phyloP scores from a whole-genome alignment of 2,797 vertebrate genomes.

The Syngnathus acus region DNA sequence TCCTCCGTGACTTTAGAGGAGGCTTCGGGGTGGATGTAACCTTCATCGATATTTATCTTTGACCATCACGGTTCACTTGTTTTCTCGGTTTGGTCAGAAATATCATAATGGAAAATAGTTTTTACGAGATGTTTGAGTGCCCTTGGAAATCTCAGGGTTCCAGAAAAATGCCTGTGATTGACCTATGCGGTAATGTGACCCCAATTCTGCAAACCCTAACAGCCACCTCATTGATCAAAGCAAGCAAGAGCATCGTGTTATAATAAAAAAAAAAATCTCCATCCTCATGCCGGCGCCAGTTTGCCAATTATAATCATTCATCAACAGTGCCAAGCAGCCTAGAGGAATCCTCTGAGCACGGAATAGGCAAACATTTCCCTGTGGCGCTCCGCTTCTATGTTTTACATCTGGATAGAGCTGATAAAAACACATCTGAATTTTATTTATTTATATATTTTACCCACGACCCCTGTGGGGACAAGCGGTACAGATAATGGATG shows the following conservation, averaged over 20 bases:
- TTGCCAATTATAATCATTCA: constrained; percentile 16
- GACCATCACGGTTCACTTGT: no score
- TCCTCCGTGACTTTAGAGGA: no score
- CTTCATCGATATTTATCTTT: no score
- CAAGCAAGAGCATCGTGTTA: constrained; percentile 23
- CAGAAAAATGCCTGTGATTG: not conserved
- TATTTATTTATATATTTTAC: no score
- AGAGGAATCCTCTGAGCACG: not conserved
- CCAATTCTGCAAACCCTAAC: no score
- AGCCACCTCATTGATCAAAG: constrained; percentile 37
- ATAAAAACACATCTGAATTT: not conserved
- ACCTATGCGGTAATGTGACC: not conserved
- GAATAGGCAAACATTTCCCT: not conserved
- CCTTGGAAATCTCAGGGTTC: no score
- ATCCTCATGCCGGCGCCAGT: not conserved
- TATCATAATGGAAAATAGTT: not conserved
- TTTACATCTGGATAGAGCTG: not conserved
- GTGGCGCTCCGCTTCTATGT: not conserved
- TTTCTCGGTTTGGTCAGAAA: no score
- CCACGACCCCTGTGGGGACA: no score
- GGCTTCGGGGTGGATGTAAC: no score
- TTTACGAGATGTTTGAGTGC: not conserved
- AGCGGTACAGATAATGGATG: no score
- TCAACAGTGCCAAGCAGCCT: constrained; percentile 9
- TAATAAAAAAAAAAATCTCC: constrained; percentile 21